phyloP scores from a whole-genome alignment of 2,888 invertebrate species.

The Unio delphinus region DNA sequence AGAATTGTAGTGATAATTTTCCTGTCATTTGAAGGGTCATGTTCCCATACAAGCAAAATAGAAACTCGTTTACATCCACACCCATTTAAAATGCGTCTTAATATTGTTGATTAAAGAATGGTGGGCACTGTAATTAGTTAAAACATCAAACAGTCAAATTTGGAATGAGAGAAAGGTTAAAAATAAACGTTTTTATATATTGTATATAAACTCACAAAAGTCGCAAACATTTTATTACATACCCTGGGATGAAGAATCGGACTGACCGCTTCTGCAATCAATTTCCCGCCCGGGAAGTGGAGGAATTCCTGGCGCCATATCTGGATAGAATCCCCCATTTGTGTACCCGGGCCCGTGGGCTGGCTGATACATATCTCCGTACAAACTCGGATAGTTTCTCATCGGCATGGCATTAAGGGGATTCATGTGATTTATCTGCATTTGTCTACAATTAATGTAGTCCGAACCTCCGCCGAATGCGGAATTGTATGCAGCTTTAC shows the following conservation, averaged over 20 bases:
- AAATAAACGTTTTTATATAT: no score
- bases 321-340: conserved; percentile 64
- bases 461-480: conserved; percentile 55
- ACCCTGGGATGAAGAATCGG: conserved; percentile 61
- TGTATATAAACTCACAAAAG: no score
- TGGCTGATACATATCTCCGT: conserved; percentile 63
- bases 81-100: no score
- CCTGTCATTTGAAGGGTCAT: no score
- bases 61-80: no score
- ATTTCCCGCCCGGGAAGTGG: conserved; percentile 62
- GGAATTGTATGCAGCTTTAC: conserved; percentile 59
- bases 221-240: conserved; percentile 8
- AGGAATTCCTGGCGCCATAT: conserved; percentile 61
- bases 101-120: no score
- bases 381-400: conserved; percentile 60
- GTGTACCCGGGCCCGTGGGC: conserved; percentile 60
- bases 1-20: background rate
- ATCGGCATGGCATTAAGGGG: conserved; percentile 61
- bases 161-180: no score
- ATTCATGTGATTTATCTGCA: conserved; percentile 60
- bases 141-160: no score
- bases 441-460: conserved; percentile 64
- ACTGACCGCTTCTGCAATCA: conserved; percentile 58
- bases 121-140: no score
- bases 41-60: no score